These are phyloP conservation scores for Eumeta japonica DNA, from an alignment of 1,140 invertebrate genomes.

Conservation along the genomic window DNA sequence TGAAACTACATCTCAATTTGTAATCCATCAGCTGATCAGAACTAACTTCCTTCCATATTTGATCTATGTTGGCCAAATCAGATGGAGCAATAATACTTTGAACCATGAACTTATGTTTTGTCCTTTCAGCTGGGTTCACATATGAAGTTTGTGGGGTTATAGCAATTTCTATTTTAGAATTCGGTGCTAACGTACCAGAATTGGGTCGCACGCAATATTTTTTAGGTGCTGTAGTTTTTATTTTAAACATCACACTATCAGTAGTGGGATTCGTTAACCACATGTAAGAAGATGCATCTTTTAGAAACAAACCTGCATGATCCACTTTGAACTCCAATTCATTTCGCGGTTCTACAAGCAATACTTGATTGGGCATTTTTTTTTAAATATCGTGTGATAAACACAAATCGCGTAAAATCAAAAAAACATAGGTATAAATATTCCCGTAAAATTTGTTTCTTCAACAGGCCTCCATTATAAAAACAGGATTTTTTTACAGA, in stretches of 20 bases:
- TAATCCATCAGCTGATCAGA: constrained; percentile 87
- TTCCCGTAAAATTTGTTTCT: too few species aligned
- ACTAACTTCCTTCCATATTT: constrained; percentile 85
- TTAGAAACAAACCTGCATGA: too few species aligned
- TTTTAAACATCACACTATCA: constrained; percentile 93
- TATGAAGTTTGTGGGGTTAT: constrained; percentile 95
- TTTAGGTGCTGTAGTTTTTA: constrained; percentile 99
- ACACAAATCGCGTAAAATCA: too few species aligned
- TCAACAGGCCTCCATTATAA: too few species aligned
- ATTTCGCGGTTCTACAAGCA: too few species aligned
- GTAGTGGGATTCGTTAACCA: constrained; percentile 86
- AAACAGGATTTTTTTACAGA: too few species aligned
- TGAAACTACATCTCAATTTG: constrained; percentile 92
- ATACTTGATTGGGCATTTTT: too few species aligned
- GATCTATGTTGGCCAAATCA: constrained; percentile 65
- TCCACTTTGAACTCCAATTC: too few species aligned
- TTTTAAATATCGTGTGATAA: too few species aligned
- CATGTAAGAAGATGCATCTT: too few species aligned
- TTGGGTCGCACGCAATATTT: constrained; percentile 99
- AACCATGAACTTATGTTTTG: constrained; percentile 99
- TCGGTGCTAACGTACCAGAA: constrained; percentile 83
- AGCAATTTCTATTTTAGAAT: constrained; percentile 75
- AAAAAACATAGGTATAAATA: too few species aligned
- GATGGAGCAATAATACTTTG: constrained; percentile 86
- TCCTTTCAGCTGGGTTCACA: constrained; percentile 90